Conservation (phyloP, 2,888 invertebrate species). For the Listrodromus nycthemerus region DNA sequence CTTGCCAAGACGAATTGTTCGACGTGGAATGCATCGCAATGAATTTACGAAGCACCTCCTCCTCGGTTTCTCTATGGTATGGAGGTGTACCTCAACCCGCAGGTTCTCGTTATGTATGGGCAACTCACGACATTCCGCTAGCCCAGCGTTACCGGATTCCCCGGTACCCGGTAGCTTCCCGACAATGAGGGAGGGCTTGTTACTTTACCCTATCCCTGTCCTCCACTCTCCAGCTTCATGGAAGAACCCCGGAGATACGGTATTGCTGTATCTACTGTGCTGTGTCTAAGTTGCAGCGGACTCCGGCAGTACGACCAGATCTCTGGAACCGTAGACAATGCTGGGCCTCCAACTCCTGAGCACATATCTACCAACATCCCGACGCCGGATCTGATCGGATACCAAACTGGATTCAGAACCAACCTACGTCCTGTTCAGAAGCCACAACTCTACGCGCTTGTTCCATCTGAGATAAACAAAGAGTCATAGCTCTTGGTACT, state of each 20-base stretch:
- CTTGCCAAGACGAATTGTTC: conserved; percentile 77
- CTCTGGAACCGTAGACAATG: background rate
- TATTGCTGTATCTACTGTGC: conserved; percentile 8
- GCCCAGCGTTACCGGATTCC: conserved; percentile 29
- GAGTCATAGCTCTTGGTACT: background rate
- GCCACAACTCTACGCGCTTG: background rate
- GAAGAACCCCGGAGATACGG: conserved; percentile 13
- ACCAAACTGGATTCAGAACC: background rate
- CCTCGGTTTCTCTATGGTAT: conserved; percentile 21
- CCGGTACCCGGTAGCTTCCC: conserved; percentile 32
- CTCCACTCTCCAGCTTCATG: conserved; percentile 29
- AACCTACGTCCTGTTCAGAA: conserved; percentile 5
- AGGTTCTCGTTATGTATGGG: conserved; percentile 11
- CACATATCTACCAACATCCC: background rate
- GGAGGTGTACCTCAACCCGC: background rate
- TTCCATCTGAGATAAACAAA: conserved; percentile 27
- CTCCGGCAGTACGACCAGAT: conserved; percentile 4
- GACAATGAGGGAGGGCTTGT: conserved; percentile 54
- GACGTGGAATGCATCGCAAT: conserved; percentile 77
- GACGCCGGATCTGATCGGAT: conserved; percentile 16
- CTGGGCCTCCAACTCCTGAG: background rate
- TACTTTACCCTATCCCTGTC: conserved; percentile 39
- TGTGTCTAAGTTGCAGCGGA: conserved; percentile 12
- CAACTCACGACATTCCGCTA: conserved; percentile 19
- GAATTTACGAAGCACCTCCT: conserved; percentile 73